A percentile compares a stretch with the other conserved stretches of the same genome.
Evolutionary conservation across 1,140 invertebrate genomes (phyloP).

Genomic region (Cotesia vestalis): DNA sequence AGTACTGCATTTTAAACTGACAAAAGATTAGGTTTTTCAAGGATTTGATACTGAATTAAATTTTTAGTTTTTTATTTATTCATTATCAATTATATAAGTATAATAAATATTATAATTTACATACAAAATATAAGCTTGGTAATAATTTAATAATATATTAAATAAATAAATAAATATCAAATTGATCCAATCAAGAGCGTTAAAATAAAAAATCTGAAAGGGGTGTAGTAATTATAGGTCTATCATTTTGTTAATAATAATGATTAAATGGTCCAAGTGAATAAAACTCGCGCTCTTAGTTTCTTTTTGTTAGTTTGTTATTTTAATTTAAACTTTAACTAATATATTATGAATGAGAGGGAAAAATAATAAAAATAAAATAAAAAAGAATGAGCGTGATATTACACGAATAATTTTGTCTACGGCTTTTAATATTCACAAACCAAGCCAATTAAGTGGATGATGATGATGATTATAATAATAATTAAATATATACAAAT

Average conservation of each 20-base stretch:
- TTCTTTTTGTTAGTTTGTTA: too few species aligned
- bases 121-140: too few species aligned
- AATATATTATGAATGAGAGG: too few species aligned
- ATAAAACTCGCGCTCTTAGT: too few species aligned
- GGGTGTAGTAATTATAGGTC: not conserved
- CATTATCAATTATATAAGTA: not conserved
- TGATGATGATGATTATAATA: not conserved
- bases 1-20: slow-evolving; percentile 5
- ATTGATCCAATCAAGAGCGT: too few species aligned
- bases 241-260: not conserved
- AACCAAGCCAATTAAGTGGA: slow-evolving; percentile 14
- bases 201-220: too few species aligned
- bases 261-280: too few species aligned
- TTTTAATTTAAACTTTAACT: too few species aligned
- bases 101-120: not conserved
- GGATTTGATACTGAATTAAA: slow-evolving; percentile 31
- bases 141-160: too few species aligned
- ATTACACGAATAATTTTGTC: slow-evolving; percentile 19
- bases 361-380: too few species aligned
- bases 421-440: not conserved
- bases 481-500: too few species aligned
- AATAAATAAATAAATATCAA: too few species aligned
- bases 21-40: slow-evolving; percentile 32
- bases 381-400: not conserved
- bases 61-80: not conserved